Evolutionary conservation across 2,113 vertebrate species (phyloP), one percentile per base, ranked within the genome.

Genomic region (Mustela nigripes): DNA sequence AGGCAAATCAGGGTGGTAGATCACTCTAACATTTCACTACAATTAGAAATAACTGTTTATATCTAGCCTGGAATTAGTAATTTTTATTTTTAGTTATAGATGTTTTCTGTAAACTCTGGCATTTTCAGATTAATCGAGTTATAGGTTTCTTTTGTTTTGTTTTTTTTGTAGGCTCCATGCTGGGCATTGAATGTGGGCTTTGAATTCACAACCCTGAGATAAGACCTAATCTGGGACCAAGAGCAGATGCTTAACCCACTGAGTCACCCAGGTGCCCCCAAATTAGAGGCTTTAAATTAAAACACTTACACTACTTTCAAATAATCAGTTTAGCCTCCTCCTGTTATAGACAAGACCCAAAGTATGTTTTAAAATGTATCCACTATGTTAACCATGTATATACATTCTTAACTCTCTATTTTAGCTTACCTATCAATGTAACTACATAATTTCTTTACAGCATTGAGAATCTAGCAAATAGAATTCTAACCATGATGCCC

Each of bases 81-180:
- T 97, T 97, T 56, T 89, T 3, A 91, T 50, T 84, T 90, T 93
- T 24, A 94, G 8, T 85, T 71, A 94, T 78, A 80, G 94, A n/a
- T 74, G 85, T 24, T 63, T 50, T 53, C 79, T 42, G 82, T 76
- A 71, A 2, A 53, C 1, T 10, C 22, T 82, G 21, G 65, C 15
- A 97, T 58, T 94, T 58, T 74, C 83, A 94, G 85, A 93, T 96
- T 89, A 85, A 94, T 71, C 8, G 69, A 56, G 92, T 76, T 74
- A 50, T 31, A 95, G 16, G 8, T 21, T 69, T 69, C 19, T 36
- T 67, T 33, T 63, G 4, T 69, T 19, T 36, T 36, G 36, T 36
- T 36, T 36, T 69, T 19, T 36, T 10, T 0, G 18, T 69, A 36
- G 67, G 33, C 33, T n/a, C 67, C 18, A 69, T n/a, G 16, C 33